Conservation (phyloP, 2,797 vertebrate species). For the Atherinosoma microstoma region DNA sequence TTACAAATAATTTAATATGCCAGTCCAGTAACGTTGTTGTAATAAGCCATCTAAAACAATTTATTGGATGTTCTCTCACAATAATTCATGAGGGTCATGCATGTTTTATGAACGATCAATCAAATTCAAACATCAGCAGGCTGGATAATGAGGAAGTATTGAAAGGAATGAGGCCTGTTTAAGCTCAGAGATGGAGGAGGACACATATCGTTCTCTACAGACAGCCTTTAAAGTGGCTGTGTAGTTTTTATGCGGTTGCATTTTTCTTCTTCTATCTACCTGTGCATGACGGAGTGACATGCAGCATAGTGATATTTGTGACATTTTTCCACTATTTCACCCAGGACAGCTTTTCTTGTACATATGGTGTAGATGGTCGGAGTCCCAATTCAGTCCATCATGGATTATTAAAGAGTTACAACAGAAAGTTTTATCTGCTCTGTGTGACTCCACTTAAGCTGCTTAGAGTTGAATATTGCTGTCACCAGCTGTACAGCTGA, state of each 20-base stretch:
- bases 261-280: slow-evolving; percentile 14
- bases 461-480: slow-evolving; percentile 9
- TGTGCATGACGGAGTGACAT: slow-evolving; percentile 8
- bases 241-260: slow-evolving; percentile 15
- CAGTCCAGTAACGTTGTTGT: slow-evolving; percentile 80
- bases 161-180: slow-evolving; percentile 62
- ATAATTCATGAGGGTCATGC: slow-evolving; percentile 83
- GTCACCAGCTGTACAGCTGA: neutral
- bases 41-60: slow-evolving; percentile 87
- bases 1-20: slow-evolving; percentile 84
- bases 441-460: slow-evolving; percentile 4
- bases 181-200: slow-evolving; percentile 48
- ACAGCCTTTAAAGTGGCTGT: slow-evolving; percentile 34
- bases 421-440: slow-evolving; percentile 22
- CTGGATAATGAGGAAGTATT: slow-evolving; percentile 72
- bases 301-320: slow-evolving; percentile 6
- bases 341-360: slow-evolving; percentile 13
- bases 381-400: slow-evolving; percentile 23
- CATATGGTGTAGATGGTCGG: neutral
- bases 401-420: slow-evolving; percentile 26
- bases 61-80: slow-evolving; percentile 83
- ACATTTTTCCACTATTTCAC: slow-evolving; percentile 12
- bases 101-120: slow-evolving; percentile 85
- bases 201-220: slow-evolving; percentile 35
- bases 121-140: slow-evolving; percentile 77